phyloP scores from a whole-genome alignment of 2,797 vertebrate species.

The Helarctos malayanus region DNA sequence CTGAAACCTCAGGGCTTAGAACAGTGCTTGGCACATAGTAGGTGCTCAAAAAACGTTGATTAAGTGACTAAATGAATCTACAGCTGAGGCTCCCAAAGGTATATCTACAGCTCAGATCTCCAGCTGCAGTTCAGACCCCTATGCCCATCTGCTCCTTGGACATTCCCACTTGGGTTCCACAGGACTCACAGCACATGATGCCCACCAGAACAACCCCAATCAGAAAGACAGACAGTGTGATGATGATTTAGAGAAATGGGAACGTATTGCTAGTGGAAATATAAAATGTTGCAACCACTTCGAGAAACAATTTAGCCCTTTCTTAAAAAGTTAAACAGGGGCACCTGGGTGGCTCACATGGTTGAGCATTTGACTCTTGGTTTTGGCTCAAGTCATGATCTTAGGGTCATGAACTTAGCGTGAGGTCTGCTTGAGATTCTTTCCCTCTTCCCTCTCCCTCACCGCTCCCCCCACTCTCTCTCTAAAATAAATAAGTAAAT shows the following conservation, averaged over 20 bases:
- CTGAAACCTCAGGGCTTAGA: background rate
- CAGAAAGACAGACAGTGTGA: background rate
- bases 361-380: background rate
- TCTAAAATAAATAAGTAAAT: background rate
- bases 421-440: background rate
- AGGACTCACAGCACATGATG: background rate
- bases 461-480: background rate
- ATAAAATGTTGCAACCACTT: background rate
- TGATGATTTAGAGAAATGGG: background rate
- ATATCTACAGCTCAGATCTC: background rate
- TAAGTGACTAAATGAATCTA: background rate
- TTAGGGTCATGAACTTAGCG: background rate
- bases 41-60: background rate
- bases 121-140: background rate
- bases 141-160: background rate
- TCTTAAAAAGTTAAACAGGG: conserved; percentile 7
- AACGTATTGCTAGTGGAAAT: background rate
- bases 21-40: background rate
- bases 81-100: background rate
- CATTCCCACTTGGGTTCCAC: background rate
- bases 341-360: background rate
- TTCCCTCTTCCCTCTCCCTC: background rate
- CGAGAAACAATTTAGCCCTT: conserved; percentile 12
- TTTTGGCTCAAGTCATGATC: background rate
- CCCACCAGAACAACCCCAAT: background rate